Evolutionary conservation across 2,888 invertebrate species (phyloP).

Genomic region (Catocala nupta): DNA sequence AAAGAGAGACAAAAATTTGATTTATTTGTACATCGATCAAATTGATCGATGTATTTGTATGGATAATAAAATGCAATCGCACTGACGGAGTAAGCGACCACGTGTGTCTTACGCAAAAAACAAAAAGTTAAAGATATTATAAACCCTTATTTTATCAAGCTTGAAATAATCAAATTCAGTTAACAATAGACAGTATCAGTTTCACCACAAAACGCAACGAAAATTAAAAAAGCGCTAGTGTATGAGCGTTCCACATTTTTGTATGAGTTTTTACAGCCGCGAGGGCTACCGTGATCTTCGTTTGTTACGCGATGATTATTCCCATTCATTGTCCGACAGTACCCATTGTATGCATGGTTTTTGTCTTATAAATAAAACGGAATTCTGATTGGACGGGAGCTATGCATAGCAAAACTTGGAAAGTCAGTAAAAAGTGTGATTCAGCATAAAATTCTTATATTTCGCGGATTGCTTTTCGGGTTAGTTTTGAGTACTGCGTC

Average conservation of each 20-base stretch:
- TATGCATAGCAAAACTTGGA: slow-evolving; percentile 48
- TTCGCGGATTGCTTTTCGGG: slow-evolving; percentile 29
- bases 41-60: too few species aligned
- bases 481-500: slow-evolving; percentile 19
- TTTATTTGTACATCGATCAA: too few species aligned
- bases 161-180: neutral
- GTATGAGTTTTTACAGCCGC: slow-evolving; percentile 53
- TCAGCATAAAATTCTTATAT: slow-evolving; percentile 41
- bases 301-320: slow-evolving; percentile 69
- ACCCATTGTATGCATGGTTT: slow-evolving; percentile 58
- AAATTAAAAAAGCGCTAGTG: slow-evolving; percentile 26
- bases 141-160: neutral
- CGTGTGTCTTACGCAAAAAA: too few species aligned
- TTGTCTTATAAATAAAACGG: slow-evolving; percentile 54
- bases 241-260: slow-evolving; percentile 37
- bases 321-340: slow-evolving; percentile 61
- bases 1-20: too few species aligned
- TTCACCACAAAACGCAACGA: slow-evolving; percentile 20
- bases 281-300: slow-evolving; percentile 60
- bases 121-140: too few species aligned
- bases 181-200: neutral
- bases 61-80: too few species aligned
- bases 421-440: slow-evolving; percentile 38
- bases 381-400: slow-evolving; percentile 48
- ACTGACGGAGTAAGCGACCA: too few species aligned